phyloP scores from a whole-genome alignment of 2,888 invertebrate genomes.

The Stenurella melanura region DNA sequence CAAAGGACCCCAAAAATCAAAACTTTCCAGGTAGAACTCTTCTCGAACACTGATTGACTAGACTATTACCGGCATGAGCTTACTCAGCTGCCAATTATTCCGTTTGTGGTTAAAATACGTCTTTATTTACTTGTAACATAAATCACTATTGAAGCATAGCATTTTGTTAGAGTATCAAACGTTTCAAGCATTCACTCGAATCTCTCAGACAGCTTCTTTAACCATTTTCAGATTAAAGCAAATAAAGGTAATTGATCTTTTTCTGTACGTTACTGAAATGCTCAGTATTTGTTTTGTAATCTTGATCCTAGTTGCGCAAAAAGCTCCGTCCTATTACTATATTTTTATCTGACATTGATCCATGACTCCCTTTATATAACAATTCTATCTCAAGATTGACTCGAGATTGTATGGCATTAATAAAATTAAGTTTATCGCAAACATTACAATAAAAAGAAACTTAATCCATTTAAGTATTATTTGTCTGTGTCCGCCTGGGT shows the following conservation, averaged over 20 bases:
- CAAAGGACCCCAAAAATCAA: no score
- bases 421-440: conserved; percentile 25
- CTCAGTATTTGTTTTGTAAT: not conserved
- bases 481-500: conserved; percentile 39
- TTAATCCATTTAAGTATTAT: conserved; percentile 25
- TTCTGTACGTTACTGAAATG: not conserved
- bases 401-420: conserved; percentile 10
- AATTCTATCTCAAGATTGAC: conserved; percentile 12
- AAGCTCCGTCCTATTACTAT: not conserved
- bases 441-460: conserved; percentile 31
- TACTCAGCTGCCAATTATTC: no score
- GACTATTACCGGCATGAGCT: no score
- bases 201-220: no score
- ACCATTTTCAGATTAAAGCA: not conserved
- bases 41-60: no score
- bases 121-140: no score
- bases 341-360: conserved; percentile 27
- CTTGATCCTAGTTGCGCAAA: not conserved
- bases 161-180: no score
- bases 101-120: no score
- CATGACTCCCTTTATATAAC: conserved; percentile 29
- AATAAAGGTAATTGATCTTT: not conserved
- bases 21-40: no score
- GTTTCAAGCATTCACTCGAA: no score
- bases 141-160: no score